Evolutionary conservation across 2,113 vertebrate genomes (phyloP).

Genomic region (Loxodonta africana): DNA sequence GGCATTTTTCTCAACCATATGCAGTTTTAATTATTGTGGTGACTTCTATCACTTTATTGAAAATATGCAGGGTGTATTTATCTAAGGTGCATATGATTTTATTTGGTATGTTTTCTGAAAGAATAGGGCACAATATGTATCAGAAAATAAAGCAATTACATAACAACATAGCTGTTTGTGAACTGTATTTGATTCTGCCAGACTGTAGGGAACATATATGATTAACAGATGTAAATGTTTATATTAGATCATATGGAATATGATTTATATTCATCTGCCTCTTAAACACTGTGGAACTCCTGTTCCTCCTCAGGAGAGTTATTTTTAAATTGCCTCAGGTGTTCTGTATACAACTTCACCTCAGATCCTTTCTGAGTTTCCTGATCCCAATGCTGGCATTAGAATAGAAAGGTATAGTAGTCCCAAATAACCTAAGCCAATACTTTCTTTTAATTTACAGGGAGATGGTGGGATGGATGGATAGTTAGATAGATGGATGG

Average conservation of each 20-base stretch:
- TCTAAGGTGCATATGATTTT: constrained; percentile 74
- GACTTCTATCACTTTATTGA: constrained; percentile 73
- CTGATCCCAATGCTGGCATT: not conserved
- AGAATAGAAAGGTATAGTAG: not conserved
- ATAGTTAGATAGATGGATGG: not conserved
- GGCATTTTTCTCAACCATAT: constrained; percentile 79
- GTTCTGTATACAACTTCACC: not conserved
- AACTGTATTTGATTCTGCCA: constrained; percentile 72
- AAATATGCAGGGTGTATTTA: constrained; percentile 81
- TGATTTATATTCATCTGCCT: constrained; percentile 62
- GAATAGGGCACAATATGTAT: constrained; percentile 72
- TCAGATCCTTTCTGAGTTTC: not conserved
- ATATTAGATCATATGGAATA: constrained; percentile 77
- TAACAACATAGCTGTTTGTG: constrained; percentile 67
- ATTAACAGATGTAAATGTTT: constrained; percentile 82
- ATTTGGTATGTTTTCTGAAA: constrained; percentile 76
- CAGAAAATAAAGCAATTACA: constrained; percentile 74
- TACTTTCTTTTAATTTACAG: constrained; percentile 15
- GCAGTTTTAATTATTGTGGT: constrained; percentile 72
- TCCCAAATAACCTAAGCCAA: not conserved
- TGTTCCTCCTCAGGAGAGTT: constrained; percentile 2
- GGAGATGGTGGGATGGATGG: not conserved
- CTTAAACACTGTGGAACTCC: constrained; percentile 25
- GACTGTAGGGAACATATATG: constrained; percentile 72
- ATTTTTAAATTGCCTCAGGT: constrained; percentile 3